A percentile compares a stretch with the other conserved stretches of the same genome.
These are phyloP conservation scores for Capreolus pygargus DNA, from an alignment of 2,113 vertebrate species.

Conservation along the genomic window DNA sequence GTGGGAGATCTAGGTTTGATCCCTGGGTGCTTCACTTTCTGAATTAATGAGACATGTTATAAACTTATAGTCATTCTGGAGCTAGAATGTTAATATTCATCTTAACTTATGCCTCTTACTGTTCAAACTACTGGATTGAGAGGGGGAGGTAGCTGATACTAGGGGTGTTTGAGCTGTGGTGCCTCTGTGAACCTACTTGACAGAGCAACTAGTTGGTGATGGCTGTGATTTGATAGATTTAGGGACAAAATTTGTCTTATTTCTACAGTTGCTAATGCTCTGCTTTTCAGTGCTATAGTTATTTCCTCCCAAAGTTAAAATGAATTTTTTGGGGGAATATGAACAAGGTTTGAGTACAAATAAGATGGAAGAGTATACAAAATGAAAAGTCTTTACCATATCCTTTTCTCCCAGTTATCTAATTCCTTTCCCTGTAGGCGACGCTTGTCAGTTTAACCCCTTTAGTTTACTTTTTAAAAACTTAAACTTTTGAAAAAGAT, in stretches of 20 bases:
- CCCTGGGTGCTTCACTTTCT: background rate
- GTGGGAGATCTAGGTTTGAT: background rate
- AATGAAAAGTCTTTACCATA: background rate
- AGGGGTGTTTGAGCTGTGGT: background rate
- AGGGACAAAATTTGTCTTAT: background rate
- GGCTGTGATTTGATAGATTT: background rate
- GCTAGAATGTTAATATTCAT: background rate
- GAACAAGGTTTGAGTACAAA: background rate
- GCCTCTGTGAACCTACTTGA: background rate
- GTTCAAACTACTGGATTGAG: background rate
- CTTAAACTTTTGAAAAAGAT: slow-evolving; percentile 11
- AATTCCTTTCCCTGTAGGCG: background rate
- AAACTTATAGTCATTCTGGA: background rate
- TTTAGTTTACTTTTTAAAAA: background rate
- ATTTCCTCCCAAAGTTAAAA: background rate
- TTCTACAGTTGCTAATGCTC: background rate
- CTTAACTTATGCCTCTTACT: background rate
- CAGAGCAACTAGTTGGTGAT: background rate
- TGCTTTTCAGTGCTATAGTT: background rate
- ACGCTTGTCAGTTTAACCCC: background rate
- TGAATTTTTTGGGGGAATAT: background rate
- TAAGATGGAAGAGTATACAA: background rate
- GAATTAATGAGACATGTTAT: background rate
- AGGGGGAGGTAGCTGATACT: background rate
- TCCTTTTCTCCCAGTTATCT: background rate